phyloP scores from a whole-genome alignment of 2,797 vertebrate species.

The Hyperoplus lanceolatus region DNA sequence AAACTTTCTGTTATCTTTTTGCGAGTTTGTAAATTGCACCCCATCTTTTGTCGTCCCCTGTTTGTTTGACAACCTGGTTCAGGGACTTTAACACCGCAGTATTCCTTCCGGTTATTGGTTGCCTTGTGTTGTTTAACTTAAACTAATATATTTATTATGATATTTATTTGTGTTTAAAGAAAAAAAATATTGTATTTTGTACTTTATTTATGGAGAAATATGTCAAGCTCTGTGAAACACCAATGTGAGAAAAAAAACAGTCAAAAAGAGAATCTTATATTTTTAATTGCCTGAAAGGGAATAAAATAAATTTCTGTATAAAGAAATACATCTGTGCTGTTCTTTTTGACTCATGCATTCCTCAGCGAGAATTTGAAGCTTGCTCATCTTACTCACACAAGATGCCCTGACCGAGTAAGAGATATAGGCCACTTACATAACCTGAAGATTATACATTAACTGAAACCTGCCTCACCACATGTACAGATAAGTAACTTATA shows the following conservation, averaged over 20 bases:
- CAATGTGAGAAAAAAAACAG: slow-evolving; percentile 74
- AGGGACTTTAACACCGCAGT: slow-evolving; percentile 86
- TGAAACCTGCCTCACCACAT: background rate
- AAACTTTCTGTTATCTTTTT: slow-evolving; percentile 58
- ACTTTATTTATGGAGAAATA: slow-evolving; percentile 88
- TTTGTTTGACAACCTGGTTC: slow-evolving; percentile 81
- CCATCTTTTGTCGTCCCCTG: slow-evolving; percentile 45
- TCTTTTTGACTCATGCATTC: slow-evolving; percentile 28
- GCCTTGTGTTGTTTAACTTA: slow-evolving; percentile 84
- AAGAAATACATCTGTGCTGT: slow-evolving; percentile 56
- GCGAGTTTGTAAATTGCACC: slow-evolving; percentile 60
- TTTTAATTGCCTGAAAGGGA: slow-evolving; percentile 83
- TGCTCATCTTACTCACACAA: background rate
- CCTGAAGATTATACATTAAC: background rate
- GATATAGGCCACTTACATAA: background rate
- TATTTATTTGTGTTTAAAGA: slow-evolving; percentile 88
- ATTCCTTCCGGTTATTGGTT: slow-evolving; percentile 84
- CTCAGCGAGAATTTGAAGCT: background rate
- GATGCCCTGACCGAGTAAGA: background rate
- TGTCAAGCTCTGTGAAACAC: slow-evolving; percentile 78
- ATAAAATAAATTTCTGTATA: slow-evolving; percentile 81
- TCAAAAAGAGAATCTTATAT: slow-evolving; percentile 82
- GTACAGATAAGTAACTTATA: slow-evolving; percentile 1
- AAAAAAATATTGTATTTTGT: slow-evolving; percentile 87
- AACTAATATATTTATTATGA: slow-evolving; percentile 89